These are phyloP conservation scores for Stenurella melanura DNA, from an alignment of 2,888 invertebrate genomes.

Conservation along the genomic window DNA sequence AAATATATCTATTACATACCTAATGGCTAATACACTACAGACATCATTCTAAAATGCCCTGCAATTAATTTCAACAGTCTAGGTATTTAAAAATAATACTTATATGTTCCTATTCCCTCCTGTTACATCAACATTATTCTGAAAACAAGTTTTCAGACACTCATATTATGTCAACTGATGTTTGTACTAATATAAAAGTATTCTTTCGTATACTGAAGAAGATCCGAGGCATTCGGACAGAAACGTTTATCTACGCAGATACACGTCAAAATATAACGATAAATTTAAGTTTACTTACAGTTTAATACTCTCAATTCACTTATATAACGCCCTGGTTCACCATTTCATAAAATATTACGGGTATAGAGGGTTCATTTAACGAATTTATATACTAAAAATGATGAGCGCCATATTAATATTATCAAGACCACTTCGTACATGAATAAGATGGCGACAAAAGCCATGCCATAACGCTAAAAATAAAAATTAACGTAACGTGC, in stretches of 20 bases:
- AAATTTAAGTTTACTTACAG: not conserved
- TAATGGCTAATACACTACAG: too few species aligned
- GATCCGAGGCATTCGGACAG: not conserved
- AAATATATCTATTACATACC: too few species aligned
- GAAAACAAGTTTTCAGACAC: too few species aligned
- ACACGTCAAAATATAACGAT: not conserved
- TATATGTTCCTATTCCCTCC: too few species aligned
- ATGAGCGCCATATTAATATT: conserved; percentile 16
- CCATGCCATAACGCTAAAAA: conserved; percentile 24
- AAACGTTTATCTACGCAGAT: conserved; percentile 13
- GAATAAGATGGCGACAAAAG: conserved; percentile 34
- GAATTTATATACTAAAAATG: not conserved
- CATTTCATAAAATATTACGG: not conserved
- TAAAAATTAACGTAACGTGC: conserved; percentile 16
- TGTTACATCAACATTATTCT: too few species aligned
- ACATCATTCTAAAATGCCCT: too few species aligned
- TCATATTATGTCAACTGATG: too few species aligned
- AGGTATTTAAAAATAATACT: too few species aligned
- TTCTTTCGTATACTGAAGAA: not conserved
- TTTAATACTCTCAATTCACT: conserved; percentile 8
- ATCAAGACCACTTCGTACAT: not conserved
- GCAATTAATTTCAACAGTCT: too few species aligned
- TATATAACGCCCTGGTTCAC: not conserved
- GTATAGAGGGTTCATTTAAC: not conserved
- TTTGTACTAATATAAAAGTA: not conserved